Base-by-base conservation (phyloP, 2,113 vertebrate species). In the Dicrurus megarhynchus region DNA sequence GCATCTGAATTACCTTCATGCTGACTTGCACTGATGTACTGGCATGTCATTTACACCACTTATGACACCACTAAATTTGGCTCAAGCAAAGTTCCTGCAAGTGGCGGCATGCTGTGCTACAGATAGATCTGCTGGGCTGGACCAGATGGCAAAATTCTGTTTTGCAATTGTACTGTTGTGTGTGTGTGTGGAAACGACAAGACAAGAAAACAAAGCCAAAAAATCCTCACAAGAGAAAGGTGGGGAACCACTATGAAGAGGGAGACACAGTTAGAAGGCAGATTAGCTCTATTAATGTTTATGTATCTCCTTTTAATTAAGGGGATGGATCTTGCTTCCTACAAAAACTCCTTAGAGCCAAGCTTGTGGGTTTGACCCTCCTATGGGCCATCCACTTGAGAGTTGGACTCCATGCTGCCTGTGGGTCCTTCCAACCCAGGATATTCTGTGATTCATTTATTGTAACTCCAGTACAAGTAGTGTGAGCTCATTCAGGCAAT, bases 111-210 rank as follows among this genome's bases (percentile, higher is more conserved):
- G 56, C 76, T 87, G 80, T 68, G 93, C 35, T 87, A 56, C 65
- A 92, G 56, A 81, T 3, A 64, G 80, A n/a, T 91, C 44, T 87
- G 41, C 77, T 84, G 53, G 56, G 16, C 77, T 55, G 46, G 56
- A 60, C 64, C 94, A 92, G 94, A 91, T 94, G 89, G 69, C 19
- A 82, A 81, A 88, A 84, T 65, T 65, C 71, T 77, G 23, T 33
- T 84, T 82, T 78, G 44, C 24, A 76, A 13, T 73, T 61, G 19
- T 44, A 47, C 41, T 41, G 17, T 26, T 6, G 37, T 33, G 33
- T 28, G 15, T 12, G 4, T 39, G 27, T 37, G 44, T 56, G 49
- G 41, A 79, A 73, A 61, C 10, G 19, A 75, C 39, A 84, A 73
- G 73, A 37, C 35, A 71, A 64, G 53, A 44, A 60, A 84, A 44